A percentile compares a stretch with the other conserved stretches of the same genome.
phyloP scores from a whole-genome alignment of 2,113 vertebrate species.

The Uropsilus gracilis region DNA sequence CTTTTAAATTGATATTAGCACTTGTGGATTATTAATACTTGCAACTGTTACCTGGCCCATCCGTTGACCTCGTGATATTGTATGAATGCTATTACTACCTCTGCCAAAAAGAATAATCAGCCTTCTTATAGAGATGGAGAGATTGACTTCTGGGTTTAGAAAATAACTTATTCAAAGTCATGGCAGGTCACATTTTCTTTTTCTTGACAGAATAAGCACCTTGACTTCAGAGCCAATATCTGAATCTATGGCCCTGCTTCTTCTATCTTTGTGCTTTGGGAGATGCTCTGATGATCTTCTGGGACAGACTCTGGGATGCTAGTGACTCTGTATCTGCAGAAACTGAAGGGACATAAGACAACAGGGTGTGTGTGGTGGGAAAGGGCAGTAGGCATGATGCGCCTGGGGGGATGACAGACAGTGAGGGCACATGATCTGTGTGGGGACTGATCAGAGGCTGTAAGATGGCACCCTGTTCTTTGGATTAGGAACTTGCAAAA shows the following conservation, averaged over 20 bases:
- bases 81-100: not conserved
- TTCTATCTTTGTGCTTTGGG: not conserved
- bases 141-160: not conserved
- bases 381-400: not conserved
- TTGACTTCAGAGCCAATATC: not conserved
- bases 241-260: not conserved
- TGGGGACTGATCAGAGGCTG: not conserved
- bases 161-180: not conserved
- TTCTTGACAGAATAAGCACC: not conserved
- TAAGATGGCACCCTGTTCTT: too few relatives aligned
- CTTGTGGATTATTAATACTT: not conserved
- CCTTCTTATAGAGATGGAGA: not conserved
- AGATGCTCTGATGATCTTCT: not conserved
- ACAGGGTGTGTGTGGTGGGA: too few relatives aligned
- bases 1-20: not conserved
- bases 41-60: not conserved
- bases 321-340: not conserved
- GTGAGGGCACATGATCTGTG: too few relatives aligned
- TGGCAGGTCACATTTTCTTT: not conserved
- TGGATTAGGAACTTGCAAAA: accelerated
- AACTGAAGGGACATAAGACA: not conserved
- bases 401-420: not conserved
- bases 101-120: not conserved
- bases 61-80: not conserved
- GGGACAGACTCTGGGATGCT: not conserved